phyloP scores from a whole-genome alignment of 2,113 vertebrate genomes.

The Oncorhynchus keta region DNA sequence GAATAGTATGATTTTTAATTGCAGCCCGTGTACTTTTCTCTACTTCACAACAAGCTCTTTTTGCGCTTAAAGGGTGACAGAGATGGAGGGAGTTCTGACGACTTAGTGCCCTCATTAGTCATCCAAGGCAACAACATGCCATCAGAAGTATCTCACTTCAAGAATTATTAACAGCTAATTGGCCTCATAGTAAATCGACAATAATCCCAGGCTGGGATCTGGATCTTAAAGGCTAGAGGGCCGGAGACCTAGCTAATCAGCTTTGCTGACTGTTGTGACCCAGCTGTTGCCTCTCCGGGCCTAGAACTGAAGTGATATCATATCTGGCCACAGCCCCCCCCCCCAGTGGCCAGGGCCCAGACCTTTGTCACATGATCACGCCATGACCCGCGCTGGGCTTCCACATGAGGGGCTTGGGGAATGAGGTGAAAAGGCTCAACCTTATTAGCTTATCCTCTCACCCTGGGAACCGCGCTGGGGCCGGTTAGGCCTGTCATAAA shows the following conservation, averaged over 20 bases:
- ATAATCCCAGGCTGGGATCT: conserved; percentile 54
- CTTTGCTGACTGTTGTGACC: conserved; percentile 72
- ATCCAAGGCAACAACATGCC: conserved; percentile 66
- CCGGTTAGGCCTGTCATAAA: conserved; percentile 55
- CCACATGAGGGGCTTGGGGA: not conserved
- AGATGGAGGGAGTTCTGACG: not conserved
- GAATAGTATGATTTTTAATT: conserved; percentile 14
- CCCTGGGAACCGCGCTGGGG: conserved; percentile 63
- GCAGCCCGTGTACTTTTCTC: not conserved
- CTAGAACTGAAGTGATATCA: conserved; percentile 71
- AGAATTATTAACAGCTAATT: conserved; percentile 76
- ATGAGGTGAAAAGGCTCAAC: conserved; percentile 55
- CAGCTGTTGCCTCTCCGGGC: conserved; percentile 48
- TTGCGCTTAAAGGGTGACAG: not conserved
- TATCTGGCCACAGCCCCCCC: conserved; percentile 53
- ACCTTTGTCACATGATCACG: conserved; percentile 57
- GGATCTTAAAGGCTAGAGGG: conserved; percentile 46
- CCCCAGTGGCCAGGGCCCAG: too few species aligned
- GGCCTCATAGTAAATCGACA: conserved; percentile 60
- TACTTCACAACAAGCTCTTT: not conserved
- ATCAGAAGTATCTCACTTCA: conserved; percentile 63
- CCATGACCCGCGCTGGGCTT: not conserved
- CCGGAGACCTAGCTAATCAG: conserved; percentile 57
- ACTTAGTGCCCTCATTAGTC: conserved; percentile 70
- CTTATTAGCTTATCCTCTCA: conserved; percentile 66